Base-by-base conservation (phyloP, 2,888 invertebrate species). In the Tinea semifulvella region DNA sequence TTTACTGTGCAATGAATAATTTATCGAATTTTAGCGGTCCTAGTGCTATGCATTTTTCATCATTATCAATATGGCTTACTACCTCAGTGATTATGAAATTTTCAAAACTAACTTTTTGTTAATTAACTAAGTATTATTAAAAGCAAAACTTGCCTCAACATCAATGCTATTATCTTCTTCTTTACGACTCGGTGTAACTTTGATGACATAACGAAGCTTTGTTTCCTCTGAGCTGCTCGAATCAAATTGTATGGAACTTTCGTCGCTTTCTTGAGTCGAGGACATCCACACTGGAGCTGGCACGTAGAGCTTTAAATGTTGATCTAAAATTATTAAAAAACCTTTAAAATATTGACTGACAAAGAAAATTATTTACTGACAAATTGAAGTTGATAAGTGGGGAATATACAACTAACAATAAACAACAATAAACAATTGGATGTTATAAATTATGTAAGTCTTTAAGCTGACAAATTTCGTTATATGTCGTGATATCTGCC, bases 251-350 rank as follows among this genome's bases (percentile, higher is more conserved):
- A 73, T 57, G 0, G 77, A 77, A 0, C 73, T 67, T 48, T 80
- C 80, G 25, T 79, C 76, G 46, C 80, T 80, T 44, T 79, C 79
- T 51, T 79, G 80, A 1, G 66, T 58, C 0, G 75, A 76, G 0
- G 70, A 62, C 4, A 58, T 55, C 5, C 57, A 36, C n/a, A 65
- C 61, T 1, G 75, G 74, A 3, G 72, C 65, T 11, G 74, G 63
- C 31, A 76, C 68, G 57, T 68, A 76, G 55, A 80, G 68, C 46
- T 76, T 77, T 1, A 60, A 52, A 44, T 76, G 65, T 4, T 67
- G 65, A 47, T 74, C 79, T 79, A 57, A 11, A 40, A 40, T 13
- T 22, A 7, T 22, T 22, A 22, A 22, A 22, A 5, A 22, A 22
- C 25, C 8, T 8, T 8, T 22, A 22, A 22, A 22, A 22, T 22